Evolutionary conservation across 2,888 invertebrate genomes (phyloP), one percentile per base, ranked within the genome.

Genomic region (Sinodicranocentrus sp.): DNA sequence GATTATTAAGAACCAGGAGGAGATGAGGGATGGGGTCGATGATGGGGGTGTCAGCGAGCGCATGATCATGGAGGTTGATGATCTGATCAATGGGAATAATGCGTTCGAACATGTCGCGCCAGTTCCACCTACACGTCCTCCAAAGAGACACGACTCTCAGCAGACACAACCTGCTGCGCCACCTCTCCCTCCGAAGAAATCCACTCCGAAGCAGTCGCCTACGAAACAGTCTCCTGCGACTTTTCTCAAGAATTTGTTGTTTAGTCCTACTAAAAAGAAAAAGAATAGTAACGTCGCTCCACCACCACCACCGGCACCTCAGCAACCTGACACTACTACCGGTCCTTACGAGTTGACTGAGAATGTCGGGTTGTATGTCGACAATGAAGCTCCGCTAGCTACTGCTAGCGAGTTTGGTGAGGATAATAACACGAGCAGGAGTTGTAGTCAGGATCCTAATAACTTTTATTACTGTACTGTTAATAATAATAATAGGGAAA

Each of bases 331-430:
- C 52, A 33, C 52, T 68, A 33, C 68, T 13, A 25, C 8, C 59
- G 59, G 26, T 2, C 59, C 59, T 5, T 26, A 65, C 26, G 67
- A 67, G 57, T 15, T 65, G 13, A 96, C 96, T 0, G 97, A 97
- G 89, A 95, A 96, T 26, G 96, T 95, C 90, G 96, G 96, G 39
- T 90, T 97, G 82, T 97, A 97, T 89, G 96, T 96, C 89, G 94
- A 82, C 75, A 78, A 95, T 73, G 93, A 96, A 90, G 96, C 96
- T 13, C 96, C 96, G 0, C 95, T 94, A 90, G 96, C 96, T 21
- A 96, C 96, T 0, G 94, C 93, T 26, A 96, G 96, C 10, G 96
- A 97, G 90, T 96, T 96, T 90, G 97, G 97, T 88, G 97, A 97
- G 15, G 26, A 73, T 15, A 61, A 59, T 1, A 3, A 2, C 23